phyloP scores from a whole-genome alignment of 2,888 invertebrate genomes.

The Cotesia congregata region DNA sequence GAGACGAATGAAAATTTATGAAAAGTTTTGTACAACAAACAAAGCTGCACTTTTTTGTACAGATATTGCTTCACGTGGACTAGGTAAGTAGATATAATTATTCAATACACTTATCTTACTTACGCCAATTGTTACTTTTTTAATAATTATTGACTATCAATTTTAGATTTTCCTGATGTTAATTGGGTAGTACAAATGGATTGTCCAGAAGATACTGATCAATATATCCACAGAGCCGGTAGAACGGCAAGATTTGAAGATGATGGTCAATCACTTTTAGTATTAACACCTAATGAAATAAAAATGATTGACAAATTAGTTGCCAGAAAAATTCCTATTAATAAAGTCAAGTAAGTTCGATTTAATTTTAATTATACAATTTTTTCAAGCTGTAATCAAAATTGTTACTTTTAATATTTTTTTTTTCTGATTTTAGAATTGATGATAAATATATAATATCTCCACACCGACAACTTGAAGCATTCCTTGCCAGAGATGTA shows the following conservation, averaged over 20 bases:
- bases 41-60: conserved; percentile 95
- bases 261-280: conserved; percentile 89
- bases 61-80: conserved; percentile 95
- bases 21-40: conserved; percentile 89
- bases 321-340: conserved; percentile 86
- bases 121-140: not conserved
- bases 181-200: conserved; percentile 99
- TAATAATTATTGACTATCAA: conserved; percentile 21
- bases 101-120: not conserved
- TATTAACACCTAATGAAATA: conserved; percentile 89
- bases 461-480: conserved; percentile 89
- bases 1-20: conserved; percentile 90
- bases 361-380: conserved; percentile 4
- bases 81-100: conserved; percentile 69
- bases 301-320: conserved; percentile 82
- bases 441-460: conserved; percentile 86
- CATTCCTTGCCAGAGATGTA: conserved; percentile 84
- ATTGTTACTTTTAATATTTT: conserved; percentile 15
- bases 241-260: conserved; percentile 88
- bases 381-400: not conserved
- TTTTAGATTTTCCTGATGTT: conserved; percentile 90
- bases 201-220: conserved; percentile 95
- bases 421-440: conserved; percentile 73
- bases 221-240: conserved; percentile 96
- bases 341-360: conserved; percentile 79